Conservation (phyloP, 1,140 invertebrate genomes). For the Diprion similis region DNA sequence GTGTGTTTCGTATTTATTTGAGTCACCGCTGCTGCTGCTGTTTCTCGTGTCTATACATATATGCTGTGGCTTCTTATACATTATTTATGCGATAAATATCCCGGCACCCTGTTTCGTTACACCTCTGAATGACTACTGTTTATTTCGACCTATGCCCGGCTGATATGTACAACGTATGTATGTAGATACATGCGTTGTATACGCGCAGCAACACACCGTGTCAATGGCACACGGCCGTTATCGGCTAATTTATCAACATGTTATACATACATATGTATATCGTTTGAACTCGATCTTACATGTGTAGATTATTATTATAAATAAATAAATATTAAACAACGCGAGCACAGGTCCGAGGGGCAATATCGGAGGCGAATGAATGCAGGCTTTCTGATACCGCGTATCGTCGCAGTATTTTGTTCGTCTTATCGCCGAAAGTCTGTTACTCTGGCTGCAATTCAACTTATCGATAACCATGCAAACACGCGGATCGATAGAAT, state of each 20-base stretch:
- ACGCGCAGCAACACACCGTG: background rate
- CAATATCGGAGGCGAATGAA: too few species aligned
- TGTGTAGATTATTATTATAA: too few species aligned
- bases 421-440: too few species aligned
- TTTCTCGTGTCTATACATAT: too few species aligned
- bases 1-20: background rate
- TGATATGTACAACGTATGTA: background rate
- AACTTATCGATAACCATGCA: too few species aligned
- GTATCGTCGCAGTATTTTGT: too few species aligned
- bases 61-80: background rate
- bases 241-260: slow-evolving; percentile 3
- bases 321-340: too few species aligned
- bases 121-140: background rate
- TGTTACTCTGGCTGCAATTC: too few species aligned
- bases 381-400: too few species aligned
- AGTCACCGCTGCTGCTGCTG: background rate
- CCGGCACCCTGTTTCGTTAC: background rate
- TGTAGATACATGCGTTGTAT: too few species aligned
- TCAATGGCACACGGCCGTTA: background rate
- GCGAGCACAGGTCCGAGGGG: too few species aligned
- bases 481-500: too few species aligned
- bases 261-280: background rate
- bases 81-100: slow-evolving; percentile 8
- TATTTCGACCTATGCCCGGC: slow-evolving; percentile 2
- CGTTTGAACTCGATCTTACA: background rate